Evolutionary conservation across 2,797 vertebrate genomes (phyloP).

Genomic region (Clarias laeviceps): DNA sequence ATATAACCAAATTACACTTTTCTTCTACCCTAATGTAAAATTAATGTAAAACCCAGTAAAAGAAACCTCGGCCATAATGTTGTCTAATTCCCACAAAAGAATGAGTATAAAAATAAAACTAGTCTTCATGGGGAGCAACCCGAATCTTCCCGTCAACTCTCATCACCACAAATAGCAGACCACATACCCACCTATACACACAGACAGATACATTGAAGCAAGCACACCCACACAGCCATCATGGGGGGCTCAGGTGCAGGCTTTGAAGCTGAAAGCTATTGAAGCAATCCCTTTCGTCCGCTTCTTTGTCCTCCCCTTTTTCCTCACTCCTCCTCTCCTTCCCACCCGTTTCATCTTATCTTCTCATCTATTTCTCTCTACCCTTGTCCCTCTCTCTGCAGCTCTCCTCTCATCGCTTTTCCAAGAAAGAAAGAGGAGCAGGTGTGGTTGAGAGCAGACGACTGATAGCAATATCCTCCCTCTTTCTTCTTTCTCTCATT

Average conservation of each 20-base stretch:
- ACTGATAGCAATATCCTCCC: conserved; percentile 52
- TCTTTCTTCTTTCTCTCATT: conserved; percentile 31
- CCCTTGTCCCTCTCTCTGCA: conserved; percentile 37
- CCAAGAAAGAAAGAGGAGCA: conserved; percentile 58
- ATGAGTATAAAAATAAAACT: background rate
- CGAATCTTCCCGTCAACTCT: background rate
- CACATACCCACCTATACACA: background rate
- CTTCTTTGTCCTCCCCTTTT: conserved; percentile 35
- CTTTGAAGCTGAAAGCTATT: conserved; percentile 66
- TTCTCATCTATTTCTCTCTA: conserved; percentile 46
- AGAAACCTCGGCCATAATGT: background rate
- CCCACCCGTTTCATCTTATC: conserved; percentile 41
- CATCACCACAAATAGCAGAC: background rate
- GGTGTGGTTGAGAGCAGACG: conserved; percentile 52
- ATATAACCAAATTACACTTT: background rate
- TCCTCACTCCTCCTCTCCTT: conserved; percentile 35
- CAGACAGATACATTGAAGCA: conserved; percentile 23
- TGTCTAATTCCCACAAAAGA: background rate
- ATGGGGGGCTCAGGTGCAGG: conserved; percentile 71
- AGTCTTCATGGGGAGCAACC: background rate
- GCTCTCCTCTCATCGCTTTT: conserved; percentile 46
- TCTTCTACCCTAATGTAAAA: background rate
- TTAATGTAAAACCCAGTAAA: background rate
- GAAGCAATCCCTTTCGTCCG: conserved; percentile 57
- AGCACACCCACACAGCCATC: conserved; percentile 36